phyloP scores from a whole-genome alignment of 2,888 invertebrate species.

The Drosophila recens region DNA sequence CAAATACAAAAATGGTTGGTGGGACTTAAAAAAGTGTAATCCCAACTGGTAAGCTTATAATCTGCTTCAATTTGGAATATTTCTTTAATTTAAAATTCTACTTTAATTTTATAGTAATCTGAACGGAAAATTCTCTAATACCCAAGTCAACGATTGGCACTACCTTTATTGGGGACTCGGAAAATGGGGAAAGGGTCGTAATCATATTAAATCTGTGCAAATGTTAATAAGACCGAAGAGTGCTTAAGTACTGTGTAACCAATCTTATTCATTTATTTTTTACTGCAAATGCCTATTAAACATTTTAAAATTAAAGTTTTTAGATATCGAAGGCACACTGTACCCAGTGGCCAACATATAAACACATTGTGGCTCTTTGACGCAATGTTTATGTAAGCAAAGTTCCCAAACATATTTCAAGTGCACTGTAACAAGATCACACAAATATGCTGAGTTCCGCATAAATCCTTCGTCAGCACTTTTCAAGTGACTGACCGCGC shows the following conservation, averaged over 20 bases:
- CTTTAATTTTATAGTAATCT: conserved; percentile 10
- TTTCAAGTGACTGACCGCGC: too few species aligned
- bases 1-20: conserved; percentile 30
- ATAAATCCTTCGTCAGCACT: too few species aligned
- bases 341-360: too few species aligned
- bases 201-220: conserved; percentile 4
- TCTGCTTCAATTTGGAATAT: neutral
- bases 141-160: conserved; percentile 28
- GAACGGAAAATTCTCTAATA: conserved; percentile 26
- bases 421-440: too few species aligned
- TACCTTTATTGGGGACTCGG: conserved; percentile 21
- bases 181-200: conserved; percentile 1
- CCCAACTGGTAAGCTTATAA: conserved; percentile 14
- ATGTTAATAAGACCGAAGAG: conserved; percentile 1
- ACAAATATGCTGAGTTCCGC: too few species aligned
- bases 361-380: too few species aligned
- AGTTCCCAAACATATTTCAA: too few species aligned
- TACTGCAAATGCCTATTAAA: too few species aligned
- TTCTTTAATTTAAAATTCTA: neutral
- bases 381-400: too few species aligned
- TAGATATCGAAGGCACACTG: too few species aligned
- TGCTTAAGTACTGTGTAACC: neutral
- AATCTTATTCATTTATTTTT: neutral
- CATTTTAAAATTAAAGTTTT: too few species aligned
- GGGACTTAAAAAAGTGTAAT: conserved; percentile 30